Base-by-base conservation (phyloP, 2,113 vertebrate genomes). In the Tachuris rubrigastra region DNA sequence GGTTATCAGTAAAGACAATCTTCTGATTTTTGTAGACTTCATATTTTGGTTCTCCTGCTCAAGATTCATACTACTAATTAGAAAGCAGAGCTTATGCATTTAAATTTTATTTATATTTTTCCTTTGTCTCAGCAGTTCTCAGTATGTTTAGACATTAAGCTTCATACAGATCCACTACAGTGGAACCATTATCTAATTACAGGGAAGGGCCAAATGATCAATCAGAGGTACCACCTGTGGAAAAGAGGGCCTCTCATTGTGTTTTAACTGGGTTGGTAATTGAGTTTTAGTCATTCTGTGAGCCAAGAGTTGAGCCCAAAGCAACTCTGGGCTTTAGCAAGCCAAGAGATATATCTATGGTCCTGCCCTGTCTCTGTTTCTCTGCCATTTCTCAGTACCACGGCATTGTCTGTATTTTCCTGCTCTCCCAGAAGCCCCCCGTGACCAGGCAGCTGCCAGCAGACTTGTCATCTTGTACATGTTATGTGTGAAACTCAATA, bases 401-500 rank as follows among this genome's bases (percentile, higher is more conserved):
- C 1, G 4, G 37, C 41, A 69, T 42, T 55, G 35, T 27, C 86
- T 93, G 68, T 27, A 96, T 96, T 95, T 83, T 78, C 42, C 62
- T 93, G 55, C 27, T 17, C 49, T 78, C 60, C 46, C 69, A 67
- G 72, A 27, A 92, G 82, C 81, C 91, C 82, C 85, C 73, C 0
- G 30, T 90, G 95, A 80, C 85, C 85, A 94, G 67, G 85, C 80
- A 96, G 81, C 89, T 96, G 96, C 91, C 96, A 96, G 89, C 85
- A 90, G 24, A 58, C 89, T 89, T 97, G 96, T 97, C 97, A 96
- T 50, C 81, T 95, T 33, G 4, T 95, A 91, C 85, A 79, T 35
- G 72, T 59, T 93, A 92, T 92, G 97, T 96, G 95, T 72, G 95
- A 97, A 97, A 97, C 86, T 96, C 95, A 95, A 90, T 96, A 95